Evolutionary conservation across 2,113 vertebrate species (phyloP), one percentile per base, ranked within the genome.

Genomic region (Cebus imitator): DNA sequence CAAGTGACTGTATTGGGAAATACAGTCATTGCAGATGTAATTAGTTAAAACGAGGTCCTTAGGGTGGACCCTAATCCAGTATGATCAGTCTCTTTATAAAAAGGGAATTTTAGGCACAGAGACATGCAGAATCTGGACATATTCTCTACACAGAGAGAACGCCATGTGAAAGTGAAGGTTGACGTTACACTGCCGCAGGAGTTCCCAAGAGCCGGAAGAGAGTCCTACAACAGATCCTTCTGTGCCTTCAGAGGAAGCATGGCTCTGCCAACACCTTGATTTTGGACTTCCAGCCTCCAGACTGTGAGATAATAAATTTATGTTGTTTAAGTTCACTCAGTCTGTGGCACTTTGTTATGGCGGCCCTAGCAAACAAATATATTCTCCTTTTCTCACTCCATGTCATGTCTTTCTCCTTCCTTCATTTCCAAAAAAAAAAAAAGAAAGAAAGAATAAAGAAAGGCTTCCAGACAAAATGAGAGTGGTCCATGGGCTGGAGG

Each of bases 21-120:
- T 14, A 85, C 43, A 17, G 16, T 91, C 17, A 61, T 32, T 72
- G 23, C 25, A 20, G 23, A 45, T 45, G 6, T 61, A 40, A 55
- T 95, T 85, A 40, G 20, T 88, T 61, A 80, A 85, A 13, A 57
- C 9, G 30, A 96, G 32, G 23, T 87, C 45, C 35, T 66, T 48
- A 48, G 17, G 16, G 35, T 50, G 45, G 45, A 35, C 7, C 61
- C 10, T 45, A 55, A 64, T 32, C 25, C 72, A 57, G 7, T 40
- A 43, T 55, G 58, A 85, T 32, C 18, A 43, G 48, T 21, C 35
- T 66, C 66, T 21, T 90, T 43, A 87, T 16, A 40, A 40, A 55
- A 61, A 1, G 43, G 35, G 40, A 94, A 40, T 83, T 57, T 32
- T n/a, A n/a, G 21, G 40, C 37, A 48, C 16, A 14, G 72, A 72